Evolutionary conservation across 2,888 invertebrate species (phyloP), one percentile per base, ranked within the genome.

Genomic region (Abrostola tripartita): DNA sequence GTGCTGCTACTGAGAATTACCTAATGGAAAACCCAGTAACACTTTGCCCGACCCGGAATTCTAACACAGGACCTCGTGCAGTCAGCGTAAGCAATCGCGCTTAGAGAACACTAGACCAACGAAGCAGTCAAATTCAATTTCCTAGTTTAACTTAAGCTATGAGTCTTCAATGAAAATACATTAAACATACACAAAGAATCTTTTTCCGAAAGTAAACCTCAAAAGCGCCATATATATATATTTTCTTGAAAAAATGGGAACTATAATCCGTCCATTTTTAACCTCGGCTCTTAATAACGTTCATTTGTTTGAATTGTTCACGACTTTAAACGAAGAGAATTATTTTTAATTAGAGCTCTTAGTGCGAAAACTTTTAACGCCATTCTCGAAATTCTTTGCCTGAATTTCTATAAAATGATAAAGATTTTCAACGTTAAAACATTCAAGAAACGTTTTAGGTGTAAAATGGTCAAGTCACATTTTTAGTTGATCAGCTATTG

Each of bases 271-370:
- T 58, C 64, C 60, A 52, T 60, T 56, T 70, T 55, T 50, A n/a
- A 68, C 41, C 49, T 54, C 50, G 52, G 24, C 59, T 35, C 41
- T 12, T 73, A 76, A 74, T 59, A 55, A 63, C 53, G 40, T 59
- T 55, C 77, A 74, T 76, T 68, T 61, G 69, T 68, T 62, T 60
- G 52, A 61, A 61, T 76, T 54, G 57, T 44, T 51, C 51, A 55
- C 37, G 49, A 64, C 35, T 59, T 44, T 62, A 59, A 68, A 65
- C 44, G 57, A 10, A 36, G 58, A 64, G 10, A 61, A 65, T 76
- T 65, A 65, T 68, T 74, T 76, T 65, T 73, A 76, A 76, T 74
- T 72, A 64, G 68, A 59, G 56, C 58, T 55, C 54, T 69, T 61
- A 50, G 50, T n/a, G 41, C 24, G 7, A 12, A 61, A 65, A 65